These are phyloP conservation scores for Ascaphus truei DNA, from an alignment of 2,113 vertebrate species.

Conservation along the genomic window DNA sequence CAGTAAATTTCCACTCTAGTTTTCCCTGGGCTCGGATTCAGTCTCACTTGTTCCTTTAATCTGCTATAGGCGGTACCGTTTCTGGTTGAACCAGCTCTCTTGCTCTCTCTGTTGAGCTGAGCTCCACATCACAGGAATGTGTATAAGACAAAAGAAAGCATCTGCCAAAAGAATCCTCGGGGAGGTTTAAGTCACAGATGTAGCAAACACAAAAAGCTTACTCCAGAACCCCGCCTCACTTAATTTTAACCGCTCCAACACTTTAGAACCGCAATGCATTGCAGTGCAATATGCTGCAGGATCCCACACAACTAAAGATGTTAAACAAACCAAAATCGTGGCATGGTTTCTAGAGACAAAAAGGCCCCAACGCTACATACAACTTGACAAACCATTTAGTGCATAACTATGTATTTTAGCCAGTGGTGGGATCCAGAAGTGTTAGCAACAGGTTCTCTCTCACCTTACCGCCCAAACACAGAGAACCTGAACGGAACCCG, in stretches of 20 bases:
- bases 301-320: too few relatives aligned
- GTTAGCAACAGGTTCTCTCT: too few relatives aligned
- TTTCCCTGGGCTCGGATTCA: slow-evolving; percentile 45
- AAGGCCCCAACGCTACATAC: too few relatives aligned
- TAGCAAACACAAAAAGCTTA: slow-evolving; percentile 1
- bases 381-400: too few relatives aligned
- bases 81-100: slow-evolving; percentile 58
- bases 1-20: slow-evolving; percentile 73
- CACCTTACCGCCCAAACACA: too few relatives aligned
- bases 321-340: too few relatives aligned
- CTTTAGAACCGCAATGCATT: too few relatives aligned
- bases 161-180: slow-evolving; percentile 37
- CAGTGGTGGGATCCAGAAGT: too few relatives aligned
- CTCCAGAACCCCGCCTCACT: slow-evolving; percentile 3
- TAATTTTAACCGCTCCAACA: neutral
- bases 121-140: slow-evolving; percentile 68
- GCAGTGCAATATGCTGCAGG: too few relatives aligned
- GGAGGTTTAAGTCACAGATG: slow-evolving; percentile 46
- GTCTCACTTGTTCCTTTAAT: slow-evolving; percentile 47
- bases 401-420: too few relatives aligned
- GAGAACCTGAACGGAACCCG: too few relatives aligned
- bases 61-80: slow-evolving; percentile 54
- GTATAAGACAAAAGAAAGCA: slow-evolving; percentile 57
- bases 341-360: too few relatives aligned
- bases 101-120: slow-evolving; percentile 41